Evolutionary conservation across 2,113 vertebrate genomes (phyloP).

Genomic region (Actenoides lindsayi): DNA sequence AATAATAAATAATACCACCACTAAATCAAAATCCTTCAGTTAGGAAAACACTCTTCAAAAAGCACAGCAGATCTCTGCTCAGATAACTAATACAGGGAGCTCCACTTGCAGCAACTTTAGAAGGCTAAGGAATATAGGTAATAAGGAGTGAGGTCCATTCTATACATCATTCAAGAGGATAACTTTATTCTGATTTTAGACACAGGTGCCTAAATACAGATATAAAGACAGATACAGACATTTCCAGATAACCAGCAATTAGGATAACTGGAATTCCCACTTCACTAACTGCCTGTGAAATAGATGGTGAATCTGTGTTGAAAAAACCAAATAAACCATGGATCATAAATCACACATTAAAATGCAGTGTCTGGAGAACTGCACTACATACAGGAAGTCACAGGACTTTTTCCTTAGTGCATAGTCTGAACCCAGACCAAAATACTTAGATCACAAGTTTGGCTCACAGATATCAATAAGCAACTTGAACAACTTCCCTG

Average conservation of each 20-base stretch:
- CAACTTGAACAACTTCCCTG: not conserved
- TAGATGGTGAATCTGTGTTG: not conserved
- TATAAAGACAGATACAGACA: not conserved
- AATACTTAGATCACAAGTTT: not conserved
- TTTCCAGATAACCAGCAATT: no score
- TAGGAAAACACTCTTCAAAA: not conserved
- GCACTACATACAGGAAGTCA: not conserved
- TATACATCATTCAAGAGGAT: not conserved
- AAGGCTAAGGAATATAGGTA: not conserved
- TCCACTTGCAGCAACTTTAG: not conserved
- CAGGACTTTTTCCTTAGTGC: not conserved
- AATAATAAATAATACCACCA: not conserved
- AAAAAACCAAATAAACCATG: not conserved
- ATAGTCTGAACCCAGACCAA: not conserved
- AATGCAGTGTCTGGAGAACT: not conserved
- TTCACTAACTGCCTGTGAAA: not conserved
- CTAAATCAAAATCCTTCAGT: not conserved
- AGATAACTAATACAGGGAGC: not conserved
- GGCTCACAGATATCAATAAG: not conserved
- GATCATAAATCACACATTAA: not conserved
- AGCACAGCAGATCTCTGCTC: not conserved
- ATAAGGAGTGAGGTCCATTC: not conserved
- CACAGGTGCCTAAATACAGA: not conserved
- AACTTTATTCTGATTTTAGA: not conserved
- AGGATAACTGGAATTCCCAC: not conserved